These are phyloP conservation scores for Acanthiza pusilla DNA, from an alignment of 2,797 vertebrate genomes.

Conservation along the genomic window DNA sequence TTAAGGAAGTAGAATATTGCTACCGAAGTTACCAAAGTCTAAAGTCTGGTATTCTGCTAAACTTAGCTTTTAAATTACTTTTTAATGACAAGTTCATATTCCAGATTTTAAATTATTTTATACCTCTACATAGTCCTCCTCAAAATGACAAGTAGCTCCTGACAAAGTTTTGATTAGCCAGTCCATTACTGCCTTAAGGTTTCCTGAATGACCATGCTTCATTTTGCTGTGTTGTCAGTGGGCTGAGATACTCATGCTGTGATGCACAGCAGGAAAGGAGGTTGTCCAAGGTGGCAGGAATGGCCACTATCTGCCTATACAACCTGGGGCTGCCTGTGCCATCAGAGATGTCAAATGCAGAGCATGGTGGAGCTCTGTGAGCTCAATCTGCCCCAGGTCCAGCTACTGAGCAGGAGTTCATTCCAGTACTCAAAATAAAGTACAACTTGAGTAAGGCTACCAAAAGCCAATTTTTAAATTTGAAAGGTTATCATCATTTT, in stretches of 20 bases:
- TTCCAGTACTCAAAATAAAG: not conserved
- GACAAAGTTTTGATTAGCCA: not conserved
- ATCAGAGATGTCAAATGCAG: rapidly evolving
- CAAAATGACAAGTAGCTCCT: not conserved
- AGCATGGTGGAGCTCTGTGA: not conserved
- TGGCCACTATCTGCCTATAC: not conserved
- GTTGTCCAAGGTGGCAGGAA: not conserved
- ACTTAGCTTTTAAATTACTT: not conserved
- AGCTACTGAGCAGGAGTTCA: not conserved
- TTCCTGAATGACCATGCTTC: not conserved
- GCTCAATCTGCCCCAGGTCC: rapidly evolving
- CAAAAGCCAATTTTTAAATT: not conserved
- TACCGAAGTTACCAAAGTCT: not conserved
- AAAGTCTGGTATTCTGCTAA: conserved; percentile 11
- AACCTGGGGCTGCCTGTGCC: not conserved
- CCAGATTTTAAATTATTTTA: not conserved
- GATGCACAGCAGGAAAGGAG: too few species aligned
- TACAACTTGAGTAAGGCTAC: not conserved
- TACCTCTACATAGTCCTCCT: not conserved
- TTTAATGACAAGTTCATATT: not conserved
- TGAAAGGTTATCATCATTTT: not conserved
- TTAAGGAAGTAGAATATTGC: not conserved
- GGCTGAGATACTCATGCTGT: not conserved
- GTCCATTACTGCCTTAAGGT: not conserved
- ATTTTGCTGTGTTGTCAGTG: not conserved